phyloP scores from a whole-genome alignment of 2,113 vertebrate species.

The Sceloporus undulatus region DNA sequence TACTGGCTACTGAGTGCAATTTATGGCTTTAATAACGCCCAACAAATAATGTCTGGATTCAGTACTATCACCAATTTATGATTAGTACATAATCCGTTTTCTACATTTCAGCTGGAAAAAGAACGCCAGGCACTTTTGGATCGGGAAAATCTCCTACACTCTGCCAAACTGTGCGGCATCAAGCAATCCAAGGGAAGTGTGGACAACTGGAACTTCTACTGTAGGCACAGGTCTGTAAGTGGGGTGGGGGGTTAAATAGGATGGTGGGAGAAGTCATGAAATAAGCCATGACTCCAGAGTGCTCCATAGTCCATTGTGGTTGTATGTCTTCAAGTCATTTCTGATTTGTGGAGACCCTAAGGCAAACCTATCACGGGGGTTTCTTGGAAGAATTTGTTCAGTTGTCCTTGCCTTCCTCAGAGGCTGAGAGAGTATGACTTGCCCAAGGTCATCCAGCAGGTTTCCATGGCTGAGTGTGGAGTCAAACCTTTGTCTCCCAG shows the following conservation, averaged over 20 bases:
- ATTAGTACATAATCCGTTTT: neutral
- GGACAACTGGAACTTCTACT: slow-evolving; percentile 79
- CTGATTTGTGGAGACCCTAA: too few relatives aligned
- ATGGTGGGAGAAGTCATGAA: neutral
- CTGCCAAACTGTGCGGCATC: slow-evolving; percentile 74
- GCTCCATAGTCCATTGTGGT: too few relatives aligned
- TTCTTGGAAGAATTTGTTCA: too few relatives aligned
- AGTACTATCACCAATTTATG: neutral
- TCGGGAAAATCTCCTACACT: slow-evolving; percentile 77
- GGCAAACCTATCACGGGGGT: too few relatives aligned
- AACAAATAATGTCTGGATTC: neutral
- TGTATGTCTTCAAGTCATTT: too few relatives aligned
- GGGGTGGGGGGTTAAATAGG: neutral
- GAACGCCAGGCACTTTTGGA: slow-evolving; percentile 72
- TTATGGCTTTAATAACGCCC: neutral
- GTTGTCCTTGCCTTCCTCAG: too few relatives aligned
- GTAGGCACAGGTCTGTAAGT: slow-evolving; percentile 72
- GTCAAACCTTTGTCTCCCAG: too few relatives aligned
- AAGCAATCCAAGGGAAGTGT: slow-evolving; percentile 75
- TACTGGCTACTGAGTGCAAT: neutral
- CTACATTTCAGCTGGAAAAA: slow-evolving; percentile 73
- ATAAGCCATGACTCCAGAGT: neutral
- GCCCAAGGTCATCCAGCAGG: too few relatives aligned
- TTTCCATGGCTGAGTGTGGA: too few relatives aligned
- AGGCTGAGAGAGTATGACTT: too few relatives aligned